These are phyloP conservation scores for Balearica regulorum DNA, from an alignment of 2,797 vertebrate species.

Conservation along the genomic window DNA sequence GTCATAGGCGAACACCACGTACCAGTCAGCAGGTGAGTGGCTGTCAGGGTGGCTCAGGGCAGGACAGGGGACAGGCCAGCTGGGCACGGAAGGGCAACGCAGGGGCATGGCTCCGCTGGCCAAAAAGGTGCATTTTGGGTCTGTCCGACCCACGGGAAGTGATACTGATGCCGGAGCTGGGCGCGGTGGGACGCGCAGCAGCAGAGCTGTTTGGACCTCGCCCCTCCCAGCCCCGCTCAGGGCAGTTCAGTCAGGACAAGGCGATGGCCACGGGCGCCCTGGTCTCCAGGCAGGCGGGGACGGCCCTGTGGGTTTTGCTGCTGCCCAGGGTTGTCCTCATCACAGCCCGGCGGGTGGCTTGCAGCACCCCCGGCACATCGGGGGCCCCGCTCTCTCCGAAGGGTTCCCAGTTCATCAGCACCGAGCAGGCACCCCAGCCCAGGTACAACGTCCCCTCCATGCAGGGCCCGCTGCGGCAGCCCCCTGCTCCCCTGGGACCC, in stretches of 20 bases:
- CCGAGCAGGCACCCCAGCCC: rapidly evolving
- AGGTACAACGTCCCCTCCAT: rapidly evolving
- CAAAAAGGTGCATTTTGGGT: neutral
- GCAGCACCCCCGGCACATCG: neutral
- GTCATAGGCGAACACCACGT: rapidly evolving
- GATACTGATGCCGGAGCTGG: neutral
- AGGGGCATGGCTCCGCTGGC: neutral
- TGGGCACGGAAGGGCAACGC: rapidly evolving
- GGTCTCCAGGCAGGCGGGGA: rapidly evolving
- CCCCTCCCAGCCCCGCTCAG: rapidly evolving
- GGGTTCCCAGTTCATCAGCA: neutral
- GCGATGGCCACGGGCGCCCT: rapidly evolving
- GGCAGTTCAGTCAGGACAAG: neutral
- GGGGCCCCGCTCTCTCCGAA: neutral
- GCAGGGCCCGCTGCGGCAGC: neutral
- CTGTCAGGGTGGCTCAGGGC: rapidly evolving
- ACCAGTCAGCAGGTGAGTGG: rapidly evolving
- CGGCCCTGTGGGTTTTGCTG: neutral
- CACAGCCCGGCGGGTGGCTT: rapidly evolving
- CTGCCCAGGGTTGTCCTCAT: neutral
- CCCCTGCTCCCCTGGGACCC: neutral
- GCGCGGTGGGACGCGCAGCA: rapidly evolving
- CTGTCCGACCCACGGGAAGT: neutral
- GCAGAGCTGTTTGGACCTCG: rapidly evolving
- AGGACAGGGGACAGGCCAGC: rapidly evolving